Percentiles rank a stretch among this genome's conserved stretches.
Evolutionary conservation across 2,797 vertebrate species (phyloP).

Genomic region (Glyptemys insculpta): DNA sequence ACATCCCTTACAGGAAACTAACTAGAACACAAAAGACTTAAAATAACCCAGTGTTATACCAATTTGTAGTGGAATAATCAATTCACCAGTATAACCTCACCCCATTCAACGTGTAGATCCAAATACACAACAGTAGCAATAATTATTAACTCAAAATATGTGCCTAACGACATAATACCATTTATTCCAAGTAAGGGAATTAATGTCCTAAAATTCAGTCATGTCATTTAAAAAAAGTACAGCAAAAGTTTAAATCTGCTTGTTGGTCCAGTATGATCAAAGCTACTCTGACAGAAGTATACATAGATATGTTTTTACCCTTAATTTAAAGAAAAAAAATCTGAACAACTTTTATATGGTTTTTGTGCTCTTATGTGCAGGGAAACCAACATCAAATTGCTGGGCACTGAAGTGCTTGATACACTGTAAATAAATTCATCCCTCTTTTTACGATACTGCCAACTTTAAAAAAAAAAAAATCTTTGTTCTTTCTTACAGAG

Average conservation of each 20-base stretch:
- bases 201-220: background rate
- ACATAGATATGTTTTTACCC: rapidly evolving
- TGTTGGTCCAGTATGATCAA: background rate
- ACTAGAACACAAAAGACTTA: background rate
- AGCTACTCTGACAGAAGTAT: background rate
- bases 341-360: background rate
- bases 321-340: background rate
- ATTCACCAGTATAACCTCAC: background rate
- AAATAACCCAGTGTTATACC: background rate
- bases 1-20: background rate
- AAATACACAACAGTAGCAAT: rapidly evolving
- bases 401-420: background rate
- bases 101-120: background rate
- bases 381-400: no score
- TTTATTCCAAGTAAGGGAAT: background rate
- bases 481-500: background rate
- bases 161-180: background rate
- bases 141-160: background rate
- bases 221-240: background rate
- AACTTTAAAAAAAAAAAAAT: no score
- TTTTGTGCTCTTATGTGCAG: background rate
- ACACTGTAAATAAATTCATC: background rate
- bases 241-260: background rate
- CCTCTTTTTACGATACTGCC: background rate
- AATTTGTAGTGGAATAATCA: background rate